These are phyloP conservation scores for Alauda arvensis DNA, from an alignment of 2,797 vertebrate genomes.

Conservation along the genomic window DNA sequence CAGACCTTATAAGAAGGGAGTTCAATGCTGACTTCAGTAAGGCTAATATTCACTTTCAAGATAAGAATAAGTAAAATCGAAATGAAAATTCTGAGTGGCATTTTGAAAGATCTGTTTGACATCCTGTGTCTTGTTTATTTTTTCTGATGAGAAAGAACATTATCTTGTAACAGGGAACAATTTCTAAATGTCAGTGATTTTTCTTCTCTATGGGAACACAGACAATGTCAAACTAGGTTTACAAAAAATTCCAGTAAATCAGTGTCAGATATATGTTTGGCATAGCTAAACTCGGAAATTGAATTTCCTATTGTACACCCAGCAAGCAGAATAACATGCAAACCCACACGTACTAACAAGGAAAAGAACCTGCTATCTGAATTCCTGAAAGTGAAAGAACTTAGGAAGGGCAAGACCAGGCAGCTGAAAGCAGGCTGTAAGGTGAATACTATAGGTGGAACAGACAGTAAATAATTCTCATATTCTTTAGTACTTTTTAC, in stretches of 20 bases:
- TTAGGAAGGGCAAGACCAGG: background rate
- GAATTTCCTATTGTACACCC: background rate
- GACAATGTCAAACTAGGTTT: conserved; percentile 16
- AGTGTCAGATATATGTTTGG: background rate
- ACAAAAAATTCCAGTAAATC: background rate
- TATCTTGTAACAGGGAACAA: conserved; percentile 26
- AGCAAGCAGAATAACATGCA: background rate
- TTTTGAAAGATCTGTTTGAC: conserved; percentile 53
- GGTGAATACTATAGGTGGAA: background rate
- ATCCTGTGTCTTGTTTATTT: conserved; percentile 45
- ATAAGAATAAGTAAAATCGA: conserved; percentile 34
- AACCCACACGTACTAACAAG: background rate
- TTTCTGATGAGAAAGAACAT: conserved; percentile 42
- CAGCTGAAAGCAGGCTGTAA: background rate
- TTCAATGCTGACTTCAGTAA: background rate
- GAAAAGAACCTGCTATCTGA: background rate
- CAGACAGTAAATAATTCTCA: background rate
- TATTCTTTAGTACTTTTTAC: background rate
- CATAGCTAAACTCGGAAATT: background rate
- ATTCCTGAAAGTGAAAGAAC: background rate
- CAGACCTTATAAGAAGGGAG: background rate
- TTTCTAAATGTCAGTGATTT: conserved; percentile 54
- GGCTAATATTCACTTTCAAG: conserved; percentile 22
- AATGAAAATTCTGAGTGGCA: conserved; percentile 47
- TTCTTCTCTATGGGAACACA: conserved; percentile 1